Conservation (phyloP, 2,797 vertebrate genomes). For the Sarcoramphus papa region DNA sequence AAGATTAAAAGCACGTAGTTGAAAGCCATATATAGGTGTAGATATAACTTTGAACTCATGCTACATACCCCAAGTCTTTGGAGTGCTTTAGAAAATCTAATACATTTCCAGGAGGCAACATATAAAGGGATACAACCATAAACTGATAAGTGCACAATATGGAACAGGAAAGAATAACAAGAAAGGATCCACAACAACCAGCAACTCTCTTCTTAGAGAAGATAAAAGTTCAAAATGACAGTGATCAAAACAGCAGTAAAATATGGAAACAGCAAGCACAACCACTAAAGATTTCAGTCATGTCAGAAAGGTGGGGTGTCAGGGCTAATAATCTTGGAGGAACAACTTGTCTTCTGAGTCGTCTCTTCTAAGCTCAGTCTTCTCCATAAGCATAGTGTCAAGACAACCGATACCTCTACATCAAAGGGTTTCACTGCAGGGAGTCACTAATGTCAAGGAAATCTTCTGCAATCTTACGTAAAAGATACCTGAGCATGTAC, state of each 20-base stretch:
- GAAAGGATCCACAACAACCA: background rate
- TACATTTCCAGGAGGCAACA: background rate
- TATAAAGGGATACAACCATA: background rate
- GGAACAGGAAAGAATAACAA: background rate
- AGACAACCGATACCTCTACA: background rate
- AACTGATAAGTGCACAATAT: background rate
- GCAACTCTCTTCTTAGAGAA: background rate
- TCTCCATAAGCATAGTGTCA: background rate
- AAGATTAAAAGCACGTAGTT: background rate
- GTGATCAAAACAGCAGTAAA: background rate
- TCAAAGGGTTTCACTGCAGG: background rate
- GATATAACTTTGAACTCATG: background rate
- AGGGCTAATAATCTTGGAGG: background rate
- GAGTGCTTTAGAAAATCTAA: background rate
- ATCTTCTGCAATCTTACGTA: background rate
- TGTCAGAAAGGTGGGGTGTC: background rate
- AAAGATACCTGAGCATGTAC: background rate
- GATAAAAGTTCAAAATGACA: background rate
- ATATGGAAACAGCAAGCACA: background rate
- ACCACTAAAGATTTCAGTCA: background rate
- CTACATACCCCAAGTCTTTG: background rate
- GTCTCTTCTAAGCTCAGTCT: background rate
- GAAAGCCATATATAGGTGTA: background rate
- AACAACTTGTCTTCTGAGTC: background rate
- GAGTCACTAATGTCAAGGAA: background rate